These are phyloP conservation scores for Eonycteris spelaea DNA, from an alignment of 2,113 vertebrate species.

Conservation along the genomic window DNA sequence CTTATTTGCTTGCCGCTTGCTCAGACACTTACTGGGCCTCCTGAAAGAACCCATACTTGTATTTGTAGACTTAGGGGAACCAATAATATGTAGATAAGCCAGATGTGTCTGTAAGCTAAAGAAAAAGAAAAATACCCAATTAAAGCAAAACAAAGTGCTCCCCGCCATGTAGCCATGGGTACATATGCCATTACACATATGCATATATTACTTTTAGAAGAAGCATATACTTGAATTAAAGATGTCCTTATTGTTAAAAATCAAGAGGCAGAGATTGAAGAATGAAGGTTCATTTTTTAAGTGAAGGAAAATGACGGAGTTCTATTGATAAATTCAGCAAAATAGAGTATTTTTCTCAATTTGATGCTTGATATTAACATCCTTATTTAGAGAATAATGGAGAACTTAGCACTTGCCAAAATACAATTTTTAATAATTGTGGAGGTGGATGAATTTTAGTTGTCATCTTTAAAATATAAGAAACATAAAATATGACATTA, in stretches of 20 bases:
- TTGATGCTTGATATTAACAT: neutral
- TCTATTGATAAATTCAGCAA: neutral
- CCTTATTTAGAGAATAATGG: neutral
- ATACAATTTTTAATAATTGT: neutral
- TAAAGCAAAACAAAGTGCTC: neutral
- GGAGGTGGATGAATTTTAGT: neutral
- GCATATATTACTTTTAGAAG: neutral
- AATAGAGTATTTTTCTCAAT: neutral
- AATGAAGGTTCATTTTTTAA: neutral
- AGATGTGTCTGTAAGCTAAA: neutral
- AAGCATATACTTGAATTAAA: neutral
- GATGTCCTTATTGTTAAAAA: neutral
- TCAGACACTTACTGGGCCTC: neutral
- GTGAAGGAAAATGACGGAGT: neutral
- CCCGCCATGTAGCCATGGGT: neutral
- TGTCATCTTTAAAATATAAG: neutral
- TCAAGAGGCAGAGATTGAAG: neutral
- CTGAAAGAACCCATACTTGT: neutral
- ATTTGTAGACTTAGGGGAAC: neutral
- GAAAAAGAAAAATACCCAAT: neutral
- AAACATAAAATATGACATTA: neutral
- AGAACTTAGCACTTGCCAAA: neutral
- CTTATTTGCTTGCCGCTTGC: neutral
- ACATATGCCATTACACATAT: neutral
- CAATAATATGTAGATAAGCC: neutral